Base-by-base conservation (phyloP, 2,113 vertebrate genomes). In the Clarias gariepinus region DNA sequence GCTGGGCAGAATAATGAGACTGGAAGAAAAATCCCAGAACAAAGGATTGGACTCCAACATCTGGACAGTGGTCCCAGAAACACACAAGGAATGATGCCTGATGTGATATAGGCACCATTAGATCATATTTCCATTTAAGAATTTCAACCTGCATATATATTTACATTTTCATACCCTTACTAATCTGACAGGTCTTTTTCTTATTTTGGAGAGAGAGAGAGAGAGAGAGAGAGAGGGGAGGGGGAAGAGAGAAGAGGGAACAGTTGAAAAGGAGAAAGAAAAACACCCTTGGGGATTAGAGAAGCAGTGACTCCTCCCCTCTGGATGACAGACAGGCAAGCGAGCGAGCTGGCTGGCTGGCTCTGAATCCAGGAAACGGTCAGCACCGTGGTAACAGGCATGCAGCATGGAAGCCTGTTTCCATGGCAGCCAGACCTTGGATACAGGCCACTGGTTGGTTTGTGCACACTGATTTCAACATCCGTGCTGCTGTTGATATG, bases 361-460 rank as follows among this genome's bases (percentile, higher is more conserved):
- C 89, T 91, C 84, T 8, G 87, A 86, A 90, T 4, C 89, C 86
- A 87, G 91, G 88, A 88, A 88, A 90, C 66, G 41, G 91, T 89
- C 92, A 93, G 94, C 91, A 90, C 91, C 90, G 92, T 94, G 93
- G 94, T 94, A 95, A 95, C 94, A 95, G 92, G 93, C 92, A 88
- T 88, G 61, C 85, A 86, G 90, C 88, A 23, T 91, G 92, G 92
- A 93, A 92, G 91, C 57, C 89, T 93, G 94, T 95, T 95, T 92
- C 94, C 93, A 93, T 94, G 87, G 93, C 91, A 94, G 94, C 94
- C 92, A 89, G 89, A 81, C 94, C 94, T 91, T 92, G 92, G 95
- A 95, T 95, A 95, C 95, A 94, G 95, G 92, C 58, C 91, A 91
- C 93, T 95, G 95, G 94, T 96, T 96, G 95, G 95, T 92, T 92